Conservation (phyloP, 2,888 invertebrate species). For the Auanema freiburgensis region DNA sequence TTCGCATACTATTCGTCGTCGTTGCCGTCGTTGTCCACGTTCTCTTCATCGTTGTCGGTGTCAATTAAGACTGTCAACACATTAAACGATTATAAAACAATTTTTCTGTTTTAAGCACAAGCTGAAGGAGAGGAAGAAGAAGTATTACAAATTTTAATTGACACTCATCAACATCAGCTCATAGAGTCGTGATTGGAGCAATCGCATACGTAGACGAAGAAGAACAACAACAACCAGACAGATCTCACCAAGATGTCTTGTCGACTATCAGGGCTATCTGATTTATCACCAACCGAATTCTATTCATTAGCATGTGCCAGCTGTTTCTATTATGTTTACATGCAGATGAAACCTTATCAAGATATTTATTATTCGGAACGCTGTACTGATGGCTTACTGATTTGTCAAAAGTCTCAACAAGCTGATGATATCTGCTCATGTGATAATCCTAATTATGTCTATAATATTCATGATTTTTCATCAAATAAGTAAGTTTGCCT, state of each 20-base stretch:
- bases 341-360: conserved; percentile 22
- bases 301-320: conserved; percentile 36
- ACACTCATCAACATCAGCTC: neutral
- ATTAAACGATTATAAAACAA: no score
- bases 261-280: conserved; percentile 31
- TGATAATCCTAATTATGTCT: conserved; percentile 27
- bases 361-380: conserved; percentile 3
- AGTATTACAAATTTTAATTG: neutral
- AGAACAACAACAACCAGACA: no score
- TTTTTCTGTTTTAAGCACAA: neutral
- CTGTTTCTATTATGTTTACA: conserved; percentile 40
- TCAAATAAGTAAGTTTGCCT: conserved; percentile 31
- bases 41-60: no score
- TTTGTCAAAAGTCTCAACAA: conserved; percentile 20
- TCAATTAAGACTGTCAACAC: no score
- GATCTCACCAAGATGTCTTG: conserved; percentile 45
- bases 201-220: neutral
- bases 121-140: neutral
- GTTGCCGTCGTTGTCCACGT: no score
- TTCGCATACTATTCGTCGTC: no score
- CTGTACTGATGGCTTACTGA: conserved; percentile 28
- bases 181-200: neutral
- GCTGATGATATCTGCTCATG: conserved; percentile 29
- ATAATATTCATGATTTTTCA: conserved; percentile 45
- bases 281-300: conserved; percentile 28